Evolutionary conservation across 2,797 vertebrate species (phyloP), one percentile per base, ranked within the genome.

Genomic region (Enteromius unitaeniatus): DNA sequence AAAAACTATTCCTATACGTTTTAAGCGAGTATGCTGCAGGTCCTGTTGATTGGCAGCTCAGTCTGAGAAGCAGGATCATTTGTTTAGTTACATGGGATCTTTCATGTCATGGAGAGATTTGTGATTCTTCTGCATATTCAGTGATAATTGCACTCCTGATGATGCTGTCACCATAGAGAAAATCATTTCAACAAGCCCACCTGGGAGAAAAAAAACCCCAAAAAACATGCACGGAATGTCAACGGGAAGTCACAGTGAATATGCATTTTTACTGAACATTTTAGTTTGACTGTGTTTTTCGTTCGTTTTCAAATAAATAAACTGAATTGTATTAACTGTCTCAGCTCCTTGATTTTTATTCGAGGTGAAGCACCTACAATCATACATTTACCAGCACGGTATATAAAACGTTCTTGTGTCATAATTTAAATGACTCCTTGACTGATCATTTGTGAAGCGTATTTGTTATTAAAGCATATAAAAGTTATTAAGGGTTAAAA

Each of bases 191-290:
- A 60, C 51, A 72, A 72, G 60, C 21, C 19, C 68, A 62, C 42
- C 26, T 73, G 40, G 40, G 45, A 81, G 23, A 23, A 26, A 19
- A 21, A 51, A 10, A 21, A 19, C 0, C 11, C 2, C 49, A 21
- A 42, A 76, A 62, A 62, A 62, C 55, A 78, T 65, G 58, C 72
- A 82, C 31, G 19, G 60, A 51, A 76, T 82, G 45, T 73, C n/a
- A 40, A 64, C 42, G 28, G 21, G 42, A 67, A 76, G 47, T 76
- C 42, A 37, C 68, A 67, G 55, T 82, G 70, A 82, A 84, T 86
- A 75, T 84, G 82, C 73, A 80, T 88, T 89, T 87, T 82, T 84
- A 86, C 85, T 76, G 79, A 87, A 73, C 70, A 55, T 76, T 84
- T 85, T 42, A 77, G 76, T 86, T 87, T 81, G 76, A 83, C 82